Evolutionary conservation across 2,888 invertebrate genomes (phyloP), one percentile per base, ranked within the genome.

Genomic region (Branchipolynoe longqiensis): DNA sequence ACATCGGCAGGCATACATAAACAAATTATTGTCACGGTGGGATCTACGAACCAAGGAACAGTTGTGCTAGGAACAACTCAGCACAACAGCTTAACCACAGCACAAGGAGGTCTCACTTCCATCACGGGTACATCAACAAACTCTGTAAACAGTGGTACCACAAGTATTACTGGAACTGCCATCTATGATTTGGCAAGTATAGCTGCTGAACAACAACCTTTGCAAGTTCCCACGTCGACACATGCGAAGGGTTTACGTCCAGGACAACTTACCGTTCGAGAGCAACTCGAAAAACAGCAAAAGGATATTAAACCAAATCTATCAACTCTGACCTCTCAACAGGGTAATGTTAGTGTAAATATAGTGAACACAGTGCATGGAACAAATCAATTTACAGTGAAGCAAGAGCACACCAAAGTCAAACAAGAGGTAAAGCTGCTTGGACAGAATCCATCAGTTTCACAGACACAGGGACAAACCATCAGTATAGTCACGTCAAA

Each of bases 201-300:
- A 73, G 92, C 92, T 83, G 91, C 92, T 36, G 91, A 92, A 87
- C 92, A 92, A 87, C 91, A 90, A 87, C 92, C 91, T 25, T 85
- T 92, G 38, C 88, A 90, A 74, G 90, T 92, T 62, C 89, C 84
- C 48, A 78, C 78, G 18, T 48, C 78, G 54, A 54, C 78, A 78
- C 78, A 78, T n/a, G 31, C n/a, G 6, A 78, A 78, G 48, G 54
- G 54, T 12, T 54, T 48, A 78, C 78, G 78, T 40, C 41, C 78
- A 25, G 48, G 62, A 54, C 84, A 84, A 54, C 73, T 69, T 33
- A 62, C 62, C 0, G 73, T 84, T 12, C 41, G 62, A n/a, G 62
- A 84, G n/a, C 64, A 64, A 33, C 22, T 48, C 25, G 62, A 48
- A 84, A 62, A 64, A 14, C 83, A 81, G n/a, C 82, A 82, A 38